Base-by-base conservation (phyloP, 2,797 vertebrate species). In the Fundulus diaphanus region DNA sequence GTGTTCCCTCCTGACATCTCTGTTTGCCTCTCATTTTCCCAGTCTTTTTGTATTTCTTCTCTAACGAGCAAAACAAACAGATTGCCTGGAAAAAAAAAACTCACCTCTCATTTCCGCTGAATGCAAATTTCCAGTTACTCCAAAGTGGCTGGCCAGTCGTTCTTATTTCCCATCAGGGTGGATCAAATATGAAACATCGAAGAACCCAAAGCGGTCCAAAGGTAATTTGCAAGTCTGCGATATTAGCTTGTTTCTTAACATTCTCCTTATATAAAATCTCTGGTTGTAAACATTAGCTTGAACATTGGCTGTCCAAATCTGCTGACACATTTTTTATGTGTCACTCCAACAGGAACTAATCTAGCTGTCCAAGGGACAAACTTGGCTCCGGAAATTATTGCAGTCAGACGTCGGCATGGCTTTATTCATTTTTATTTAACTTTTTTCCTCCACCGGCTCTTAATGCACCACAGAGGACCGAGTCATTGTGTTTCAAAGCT, bases 81-180 rank as follows among this genome's bases (percentile, higher is more conserved):
- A 59, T 63, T 6, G 1, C 2, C 0, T 0, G 2, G 40, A 37
- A 44, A 67, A 27, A 70, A 7, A 15, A 40, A 63, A 37, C 18
- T 71, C 56, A 65, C 12, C 46, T 1, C 5, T 54, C 61, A 27
- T 81, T 59, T 68, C 7, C 16, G 1, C 56, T 73, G 3, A 2
- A 65, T 78, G 78, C 71, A 86, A 82, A 86, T 82, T 48, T 80
- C 69, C 69, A 74, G 70, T 87, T 80, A 78, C 73, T 67, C 35
- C 35, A 44, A 73, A 80, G 35, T 20, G 1, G 57, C 67, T 83
- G 69, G 57, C 57, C 0, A 12, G 44, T 74, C 2, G 44, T 70
- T 68, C 9, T 84, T 78, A 71, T 86, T 88, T 85, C 69, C 81
- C 73, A 80, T 89, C 84, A 79, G 79, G 33, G 48, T 0, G 1